Evolutionary conservation across 2,888 invertebrate genomes (phyloP).

Genomic region (Pimpla rufipes): DNA sequence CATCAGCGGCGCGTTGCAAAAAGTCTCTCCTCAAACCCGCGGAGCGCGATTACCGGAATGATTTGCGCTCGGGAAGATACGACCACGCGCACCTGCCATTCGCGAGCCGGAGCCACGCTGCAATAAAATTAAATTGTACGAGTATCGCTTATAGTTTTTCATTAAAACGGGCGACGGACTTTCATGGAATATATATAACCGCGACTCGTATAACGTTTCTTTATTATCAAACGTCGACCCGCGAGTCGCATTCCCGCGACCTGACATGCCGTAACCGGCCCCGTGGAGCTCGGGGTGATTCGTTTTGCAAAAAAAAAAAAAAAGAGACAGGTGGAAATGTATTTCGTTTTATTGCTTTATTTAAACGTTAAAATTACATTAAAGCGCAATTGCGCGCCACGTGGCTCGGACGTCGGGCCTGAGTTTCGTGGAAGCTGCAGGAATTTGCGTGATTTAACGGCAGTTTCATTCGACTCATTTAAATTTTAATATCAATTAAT

Average conservation of each 20-base stretch:
- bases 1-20: conserved; percentile 3
- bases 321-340: neutral
- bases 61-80: conserved; percentile 46
- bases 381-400: neutral
- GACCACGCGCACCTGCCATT: conserved; percentile 46
- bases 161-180: conserved; percentile 33
- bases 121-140: conserved; percentile 57
- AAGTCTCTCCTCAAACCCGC: conserved; percentile 22
- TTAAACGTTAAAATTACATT: neutral
- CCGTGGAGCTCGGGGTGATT: neutral
- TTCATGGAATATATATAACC: conserved; percentile 19
- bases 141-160: conserved; percentile 40
- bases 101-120: neutral
- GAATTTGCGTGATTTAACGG: neutral
- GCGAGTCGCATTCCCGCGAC: neutral
- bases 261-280: neutral
- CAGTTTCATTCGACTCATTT: too few species aligned
- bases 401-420: too few species aligned
- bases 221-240: conserved; percentile 24
- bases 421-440: neutral
- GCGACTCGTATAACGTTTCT: conserved; percentile 25
- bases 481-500: too few species aligned
- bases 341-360: conserved; percentile 29
- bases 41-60: conserved; percentile 44
- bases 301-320: neutral